Base-by-base conservation (phyloP, 2,113 vertebrate genomes). In the Copsychus sechellarum region DNA sequence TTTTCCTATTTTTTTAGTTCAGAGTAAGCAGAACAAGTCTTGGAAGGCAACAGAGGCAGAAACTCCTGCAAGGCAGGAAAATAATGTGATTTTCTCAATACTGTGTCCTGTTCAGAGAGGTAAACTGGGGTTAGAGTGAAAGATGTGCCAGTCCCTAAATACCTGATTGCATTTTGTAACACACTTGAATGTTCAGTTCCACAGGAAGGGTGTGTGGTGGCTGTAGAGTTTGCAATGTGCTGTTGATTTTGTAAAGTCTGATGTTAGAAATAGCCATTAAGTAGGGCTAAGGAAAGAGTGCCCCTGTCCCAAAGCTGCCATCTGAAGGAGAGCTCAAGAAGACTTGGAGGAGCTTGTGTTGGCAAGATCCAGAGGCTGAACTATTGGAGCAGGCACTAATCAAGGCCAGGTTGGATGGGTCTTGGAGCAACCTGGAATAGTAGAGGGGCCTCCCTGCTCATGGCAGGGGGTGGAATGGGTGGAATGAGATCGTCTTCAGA, bases 131-230 rank as follows among this genome's bases (percentile, higher is more conserved):
- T 79, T 42, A 25, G 40, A 73, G n/a, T 2, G 4, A 58, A 53
- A 64, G n/a, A 24, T 31, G 9, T 26, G 25, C 28, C 7, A 5
- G 50, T 64, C 9, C 14, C 51, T 43, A 45, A 51, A 62, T 17
- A 17, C 0, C 2, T 26, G 19, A 8, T 7, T 17, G 45, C 4
- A 0, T 65, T 86, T 61, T 5, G 3, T 57, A 45, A 22, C 33
- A 7, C 2, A 2, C 25, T 45, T 13, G 26, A 18, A 3, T 33
- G 2, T 48, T 71, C 3, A 56, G 2, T 61, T n/a, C 31, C 42
- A 6, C 34, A 33, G 56, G 62, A 79, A 36, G 67, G 23, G 1
- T 2, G 1, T 12, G 29, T 1, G 34, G 36, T 33, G 33, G 36
- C 53, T 34, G 1, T 51, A 29, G 72, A 29, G 47, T 50, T n/a